phyloP scores from a whole-genome alignment of 2,797 vertebrate genomes.

The Sparus aurata region DNA sequence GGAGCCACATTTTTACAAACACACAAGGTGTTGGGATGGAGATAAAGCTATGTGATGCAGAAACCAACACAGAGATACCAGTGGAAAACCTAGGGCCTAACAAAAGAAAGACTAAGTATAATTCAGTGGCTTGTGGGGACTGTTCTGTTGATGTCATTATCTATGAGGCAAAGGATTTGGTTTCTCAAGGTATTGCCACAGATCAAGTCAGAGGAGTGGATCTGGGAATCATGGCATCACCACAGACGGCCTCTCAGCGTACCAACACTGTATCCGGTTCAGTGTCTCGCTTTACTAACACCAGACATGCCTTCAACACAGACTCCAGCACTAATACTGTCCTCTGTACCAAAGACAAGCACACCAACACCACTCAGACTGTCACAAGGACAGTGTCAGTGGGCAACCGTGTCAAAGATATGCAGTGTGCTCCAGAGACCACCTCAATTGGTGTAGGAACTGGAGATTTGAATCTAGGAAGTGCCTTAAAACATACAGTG shows the following conservation, averaged over 20 bases:
- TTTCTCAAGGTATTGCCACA: slow-evolving; percentile 85
- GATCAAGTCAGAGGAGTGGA: slow-evolving; percentile 84
- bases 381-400: slow-evolving; percentile 87
- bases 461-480: slow-evolving; percentile 43
- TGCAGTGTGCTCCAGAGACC: slow-evolving; percentile 75
- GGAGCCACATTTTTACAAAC: slow-evolving; percentile 71
- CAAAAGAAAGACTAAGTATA: slow-evolving; percentile 60
- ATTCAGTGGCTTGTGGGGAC: slow-evolving; percentile 90
- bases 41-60: slow-evolving; percentile 80
- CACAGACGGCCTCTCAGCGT: slow-evolving; percentile 83
- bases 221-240: slow-evolving; percentile 85
- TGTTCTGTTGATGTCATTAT: slow-evolving; percentile 84
- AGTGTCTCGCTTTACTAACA: slow-evolving; percentile 89
- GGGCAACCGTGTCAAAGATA: slow-evolving; percentile 88
- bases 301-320: slow-evolving; percentile 71
- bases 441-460: slow-evolving; percentile 90
- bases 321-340: slow-evolving; percentile 90
- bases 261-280: slow-evolving; percentile 86
- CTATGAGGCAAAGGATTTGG: slow-evolving; percentile 75
- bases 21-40: slow-evolving; percentile 85
- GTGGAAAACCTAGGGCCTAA: slow-evolving; percentile 34
- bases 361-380: slow-evolving; percentile 88
- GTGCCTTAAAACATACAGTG: slow-evolving; percentile 36
- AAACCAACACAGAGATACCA: slow-evolving; percentile 85
- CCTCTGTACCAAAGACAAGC: slow-evolving; percentile 88